Evolutionary conservation across 1,140 invertebrate genomes (phyloP), one percentile per base, ranked within the genome.

Genomic region (Lepidurus couesii): DNA sequence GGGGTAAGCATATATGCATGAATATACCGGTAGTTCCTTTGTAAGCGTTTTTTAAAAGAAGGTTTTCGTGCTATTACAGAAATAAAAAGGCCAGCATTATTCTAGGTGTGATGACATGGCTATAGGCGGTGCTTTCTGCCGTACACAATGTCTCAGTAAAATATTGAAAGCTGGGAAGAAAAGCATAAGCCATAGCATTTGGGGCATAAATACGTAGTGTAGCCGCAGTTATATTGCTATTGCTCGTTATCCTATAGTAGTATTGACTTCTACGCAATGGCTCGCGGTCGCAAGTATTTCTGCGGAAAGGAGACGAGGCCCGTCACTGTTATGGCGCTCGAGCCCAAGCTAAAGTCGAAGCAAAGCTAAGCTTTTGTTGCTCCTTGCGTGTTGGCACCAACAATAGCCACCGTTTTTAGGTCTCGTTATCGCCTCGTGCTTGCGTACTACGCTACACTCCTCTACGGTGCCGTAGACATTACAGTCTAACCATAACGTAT

Each of bases 401-500:
- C 21, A 65, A 21, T 34, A 34, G 9, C 53, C 16, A 65, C 53
- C 53, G 53, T 65, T 65, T 65, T 65, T 65, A 16, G 53, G 53
- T 65, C 53, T 13, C 53, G 21, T 65, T 65, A 65, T 65, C 53
- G 53, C 53, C 16, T 16, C 53, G 16, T 7, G 53, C 53, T 65
- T 65, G 53, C 53, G 53, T 65, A 34, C 34, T 34, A 34, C 53
- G 53, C 53, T 13, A 21, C 53, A 65, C 21, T 65, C 16, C 53
- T 65, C 53, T 65, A 65, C 53, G 16, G 16, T 21, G 21, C 53
- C 16, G 10, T 47, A 47, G 3, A 47, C 21, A 65, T 65, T 13
- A 65, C 53, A 13, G 53, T 65, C 53, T 13, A 65, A 65, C 53
- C 53, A 65, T 65, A 65, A 65, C n/a, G n/a, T 65, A 65, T 65